Evolutionary conservation across 2,113 vertebrate species (phyloP), one percentile per base, ranked within the genome.

Genomic region (Salvator merianae): DNA sequence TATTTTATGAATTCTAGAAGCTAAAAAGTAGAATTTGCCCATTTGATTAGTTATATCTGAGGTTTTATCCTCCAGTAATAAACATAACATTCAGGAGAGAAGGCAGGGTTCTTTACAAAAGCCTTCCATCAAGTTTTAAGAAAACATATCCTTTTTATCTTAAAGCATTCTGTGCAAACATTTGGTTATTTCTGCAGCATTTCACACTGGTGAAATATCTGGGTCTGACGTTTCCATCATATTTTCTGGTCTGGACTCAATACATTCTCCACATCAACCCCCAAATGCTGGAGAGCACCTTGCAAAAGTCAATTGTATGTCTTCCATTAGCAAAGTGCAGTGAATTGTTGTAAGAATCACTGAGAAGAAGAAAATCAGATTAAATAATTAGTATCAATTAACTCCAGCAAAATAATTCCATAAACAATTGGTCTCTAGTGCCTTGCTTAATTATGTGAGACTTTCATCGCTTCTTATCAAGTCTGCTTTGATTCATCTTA

Each of bases 301-400:
- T 91, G 87, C 86, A 85, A 74, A 88, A 94, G 79, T 88, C 79
- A 90, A 75, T 86, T 90, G 79, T 84, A 76, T 84, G 84, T 87
- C 70, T 91, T 87, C 85, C 91, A 87, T 92, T 91, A 94, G 87
- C 87, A 8, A 2, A 93, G 84, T 95, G 87, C 82, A 89, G 87
- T 82, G 89, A 95, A 95, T 93, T 88, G 90, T 90, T 91, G 92
- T 93, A 94, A 94, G 92, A 93, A 93, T 93, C 93, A 91, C 95
- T 86, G 92, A 93, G 94, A 97, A 97, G 94, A 95, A 95, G 97
- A 97, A 99, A 98, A 98, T 98, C 97, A 97, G 98, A 98, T 99
- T 98, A 98, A 99, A 99, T 97, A 99, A 99, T 99, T 99, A 99
- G 97, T 98, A 98, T 98, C 98, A 99, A 99, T 99, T 99, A 99